Base-by-base conservation (phyloP, 2,797 vertebrate genomes). In the Hozukius guyotensis region DNA sequence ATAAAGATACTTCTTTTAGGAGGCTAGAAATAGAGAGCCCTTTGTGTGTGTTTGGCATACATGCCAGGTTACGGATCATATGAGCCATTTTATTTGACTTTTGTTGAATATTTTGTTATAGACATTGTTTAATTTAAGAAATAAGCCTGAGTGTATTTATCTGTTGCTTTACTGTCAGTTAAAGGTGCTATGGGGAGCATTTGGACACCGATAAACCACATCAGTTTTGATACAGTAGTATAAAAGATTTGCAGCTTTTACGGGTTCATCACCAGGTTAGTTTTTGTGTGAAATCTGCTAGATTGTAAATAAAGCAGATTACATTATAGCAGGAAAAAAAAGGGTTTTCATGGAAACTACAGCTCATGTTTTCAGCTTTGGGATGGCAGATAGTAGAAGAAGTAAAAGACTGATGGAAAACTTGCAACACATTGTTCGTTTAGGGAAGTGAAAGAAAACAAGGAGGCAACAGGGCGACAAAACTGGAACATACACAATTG, bases 1-100 rank as follows among this genome's bases (percentile, higher is more conserved):
- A 75, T 80, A 57, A 80, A 89, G 64, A 84, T 77, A 77, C 88
- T 87, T 80, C 79, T 85, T 60, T 71, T 76, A 86, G 70, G 83
- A 83, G 85, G 83, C 49, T 42, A 61, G 79, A 90, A 83, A 91
- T 70, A 88, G 59, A 73, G 70, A 91, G 76, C 9, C 25, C 72
- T 86, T 84, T 89, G 90, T 93, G 66, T 73, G 65, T 5, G 73
- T 81, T 87, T 64, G 65, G 55, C 71, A 81, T 76, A 36, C 49
- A 65, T 70, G 73, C 61, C 42, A 72, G 67, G 52, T 76, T 42
- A 82, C 60, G 13, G 63, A 69, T 69, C 69, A 72, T 73, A 76
- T 64, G 46, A 80, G 59, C 12, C 60, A 20, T 64, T 82, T 73
- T 67, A 70, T 82, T 82, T 66, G n/a, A 52, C 73, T 79, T 84